Evolutionary conservation across 2,888 invertebrate species (phyloP), one percentile per base, ranked within the genome.

Genomic region (Ophion obscuratus): DNA sequence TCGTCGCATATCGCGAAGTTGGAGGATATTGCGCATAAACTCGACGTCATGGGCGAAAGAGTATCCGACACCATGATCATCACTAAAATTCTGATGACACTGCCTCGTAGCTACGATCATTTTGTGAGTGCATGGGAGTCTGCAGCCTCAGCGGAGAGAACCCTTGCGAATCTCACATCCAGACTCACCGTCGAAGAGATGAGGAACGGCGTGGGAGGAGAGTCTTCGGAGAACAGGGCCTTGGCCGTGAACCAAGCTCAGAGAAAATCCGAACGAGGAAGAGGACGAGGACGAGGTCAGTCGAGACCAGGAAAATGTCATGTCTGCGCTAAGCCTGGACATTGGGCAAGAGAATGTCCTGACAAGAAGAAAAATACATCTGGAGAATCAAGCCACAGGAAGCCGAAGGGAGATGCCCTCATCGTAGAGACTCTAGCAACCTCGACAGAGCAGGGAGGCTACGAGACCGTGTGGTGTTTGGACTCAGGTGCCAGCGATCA

Each of bases 61-160:
- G 66, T 85, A 7, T 82, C 70, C 17, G 85, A 87, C 27, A 84
- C 57, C 57, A 57, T 57, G 57, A 57, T 57, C n/a, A 57, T 57
- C 57, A 57, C 17, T 5, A 57, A 17, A n/a, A 57, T 57, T 57
- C n/a, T 57, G 57, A 57, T 57, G 57, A 68, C 24, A 78, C 27
- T 90, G 9, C 89, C 90, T 14, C 6, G 53, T 1, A 61, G n/a
- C 9, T 90, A 85, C 59, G 86, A 85, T 59, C 87, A 91, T 76
- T 90, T 91, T 47, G 59, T 85, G n/a, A 88, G 87, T 20, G 89
- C 88, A 2, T 91, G 81, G 83, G 85, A 85, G 53, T 87, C 81
- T 31, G 74, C 70, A 11, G 27, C 70, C 0, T 17, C n/a, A 14
- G 44, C 71, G 2, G 79, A 14, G n/a, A 61, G 80, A 27, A 85